Base-by-base conservation (phyloP, 2,888 invertebrate species). In the Lasioglossum pauxillum region DNA sequence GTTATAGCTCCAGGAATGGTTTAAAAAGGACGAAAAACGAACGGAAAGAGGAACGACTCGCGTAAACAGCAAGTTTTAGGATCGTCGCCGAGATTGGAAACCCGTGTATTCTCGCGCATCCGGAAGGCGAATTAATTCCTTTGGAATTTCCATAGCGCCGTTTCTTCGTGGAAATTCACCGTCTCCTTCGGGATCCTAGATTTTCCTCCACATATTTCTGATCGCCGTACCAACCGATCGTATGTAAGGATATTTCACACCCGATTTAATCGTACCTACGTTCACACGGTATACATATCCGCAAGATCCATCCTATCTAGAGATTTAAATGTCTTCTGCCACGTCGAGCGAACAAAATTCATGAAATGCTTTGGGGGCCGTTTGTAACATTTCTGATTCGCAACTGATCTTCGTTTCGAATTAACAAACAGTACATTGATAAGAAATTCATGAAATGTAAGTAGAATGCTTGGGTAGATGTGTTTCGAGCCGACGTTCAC, bases 121-220 rank as follows among this genome's bases (percentile, higher is more conserved):
- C 67, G 35, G 35, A 35, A 67, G 35, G 27, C 35, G 35, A 67
- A 67, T 67, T 67, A 67, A 71, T 71, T 71, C 69, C 69, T 71
- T 23, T n/a, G 38, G 23, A 71, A 71, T 71, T 38, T 71, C 69
- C 69, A 41, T 41, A 71, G 38, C 12, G 38, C 38, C 69, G 69
- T 71, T 38, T 71, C 38, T n/a, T n/a, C 38, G 10, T 38, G n/a
- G 41, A 71, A 71, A 69, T n/a, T 71, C 69, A 38, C 27, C 27
- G 69, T 23, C n/a, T 38, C 23, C 38, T 38, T 71, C 35, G 23
- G 12, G 23, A 14, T 31, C 3, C 67, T 19, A 67, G 67, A 67
- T 35, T 67, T 67, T 67, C 35, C 35, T 67, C 67, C 35, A 35
- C 67, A 67, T 67, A 67, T 67, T 35, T 67, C 35, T 67, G 67